Evolutionary conservation across 1,140 invertebrate genomes (phyloP).

Genomic region (Drosophila tristis): DNA sequence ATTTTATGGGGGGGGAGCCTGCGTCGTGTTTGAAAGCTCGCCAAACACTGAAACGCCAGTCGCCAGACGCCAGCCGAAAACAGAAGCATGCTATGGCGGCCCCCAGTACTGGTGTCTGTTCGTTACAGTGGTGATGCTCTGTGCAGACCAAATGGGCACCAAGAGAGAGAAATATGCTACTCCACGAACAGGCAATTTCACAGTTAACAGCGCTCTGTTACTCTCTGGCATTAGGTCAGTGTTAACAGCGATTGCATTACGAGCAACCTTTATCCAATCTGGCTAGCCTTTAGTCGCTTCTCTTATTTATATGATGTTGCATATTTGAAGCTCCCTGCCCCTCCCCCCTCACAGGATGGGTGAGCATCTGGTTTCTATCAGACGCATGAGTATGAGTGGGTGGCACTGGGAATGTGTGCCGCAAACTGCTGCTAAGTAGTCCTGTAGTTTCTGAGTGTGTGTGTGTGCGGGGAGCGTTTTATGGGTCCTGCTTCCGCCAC

Average conservation of each 20-base stretch:
- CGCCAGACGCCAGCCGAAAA: too few species aligned
- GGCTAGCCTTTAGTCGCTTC: slow-evolving; percentile 74
- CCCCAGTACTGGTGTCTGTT: not conserved
- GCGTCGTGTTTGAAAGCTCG: slow-evolving; percentile 52
- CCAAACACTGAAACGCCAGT: slow-evolving; percentile 59
- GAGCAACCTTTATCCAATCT: slow-evolving; percentile 51
- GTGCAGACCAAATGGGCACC: too few species aligned
- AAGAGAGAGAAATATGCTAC: too few species aligned
- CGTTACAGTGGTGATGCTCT: too few species aligned
- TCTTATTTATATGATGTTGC: slow-evolving; percentile 79
- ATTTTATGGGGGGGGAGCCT: slow-evolving; percentile 11
- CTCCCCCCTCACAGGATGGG: not conserved
- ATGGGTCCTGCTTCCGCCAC: slow-evolving; percentile 70
- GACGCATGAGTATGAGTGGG: slow-evolving; percentile 35
- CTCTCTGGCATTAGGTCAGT: slow-evolving; percentile 64
- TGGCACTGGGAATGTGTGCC: slow-evolving; percentile 18
- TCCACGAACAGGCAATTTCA: too few species aligned
- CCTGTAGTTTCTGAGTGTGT: slow-evolving; percentile 39
- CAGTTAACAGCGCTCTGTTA: slow-evolving; percentile 52
- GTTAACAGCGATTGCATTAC: slow-evolving; percentile 57
- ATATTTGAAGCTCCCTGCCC: slow-evolving; percentile 52
- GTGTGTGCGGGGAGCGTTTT: slow-evolving; percentile 65
- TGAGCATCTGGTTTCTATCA: slow-evolving; percentile 54
- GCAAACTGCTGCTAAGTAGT: slow-evolving; percentile 42
- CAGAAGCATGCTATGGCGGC: slow-evolving; percentile 7